Evolutionary conservation across 2,888 invertebrate genomes (phyloP), one percentile per base, ranked within the genome.

Genomic region (Orchestes rusci): DNA sequence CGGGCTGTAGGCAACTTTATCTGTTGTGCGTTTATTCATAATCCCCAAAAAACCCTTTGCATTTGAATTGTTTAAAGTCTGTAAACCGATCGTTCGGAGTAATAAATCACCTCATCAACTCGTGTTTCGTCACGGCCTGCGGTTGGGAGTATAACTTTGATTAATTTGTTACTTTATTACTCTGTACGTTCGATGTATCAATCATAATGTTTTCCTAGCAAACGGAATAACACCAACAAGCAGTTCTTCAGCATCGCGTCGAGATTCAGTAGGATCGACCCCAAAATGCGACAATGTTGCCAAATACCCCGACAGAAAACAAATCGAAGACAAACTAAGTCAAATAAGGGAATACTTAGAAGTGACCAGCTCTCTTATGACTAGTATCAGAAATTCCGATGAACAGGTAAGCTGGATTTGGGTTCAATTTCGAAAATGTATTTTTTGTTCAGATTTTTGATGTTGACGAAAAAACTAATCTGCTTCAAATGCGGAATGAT

Each of bases 271-370:
- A 10, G 59, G 62, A 23, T 63, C 65, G 4, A 59, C 63, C 18
- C 61, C 65, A 13, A 68, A 67, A 55, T 68, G 67, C 57, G 68
- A 69, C 51, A 69, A 69, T 56, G 59, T 67, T 29, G 59, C 62
- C 18, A 69, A 68, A 57, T 77, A 76, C 67, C 80, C 80, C 4
- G 80, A 82, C 54, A 75, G 80, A 38, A 76, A 75, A 16, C 78
- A 82, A 39, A 81, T 84, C 29, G 80, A 83, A 58, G 76, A 77
- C 20, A 74, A 82, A 35, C 69, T 84, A 13, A 77, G 77, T 46
- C 82, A 84, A 66, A 84, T 84, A 51, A 69, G 80, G 36, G 84
- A 84, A 60, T 84, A 83, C 61, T 80, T 84, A 49, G 73, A 77
- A 58, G 78, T 82, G 27, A 84, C 82, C 3, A 76, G 80, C 17